Conservation (phyloP, 2,888 invertebrate genomes). For the Amblyteles armatorius region DNA sequence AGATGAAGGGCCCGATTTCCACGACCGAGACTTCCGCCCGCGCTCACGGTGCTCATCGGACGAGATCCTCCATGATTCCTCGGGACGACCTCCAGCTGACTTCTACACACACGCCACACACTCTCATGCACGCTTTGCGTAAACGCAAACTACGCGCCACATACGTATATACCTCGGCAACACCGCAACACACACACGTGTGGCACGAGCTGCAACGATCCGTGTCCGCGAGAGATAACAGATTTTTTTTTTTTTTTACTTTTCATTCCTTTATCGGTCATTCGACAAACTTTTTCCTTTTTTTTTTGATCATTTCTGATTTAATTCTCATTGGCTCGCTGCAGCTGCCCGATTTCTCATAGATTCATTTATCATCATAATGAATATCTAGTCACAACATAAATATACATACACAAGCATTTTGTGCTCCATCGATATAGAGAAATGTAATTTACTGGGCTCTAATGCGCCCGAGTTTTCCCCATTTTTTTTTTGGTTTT, state of each 20-base stretch:
- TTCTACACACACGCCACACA: constrained; percentile 83
- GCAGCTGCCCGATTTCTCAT: constrained; percentile 73
- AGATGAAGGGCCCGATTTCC: constrained; percentile 79
- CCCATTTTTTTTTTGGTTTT: constrained; percentile 14
- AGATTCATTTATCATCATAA: constrained; percentile 73
- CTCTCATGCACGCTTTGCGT: constrained; percentile 81
- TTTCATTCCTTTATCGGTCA: neutral
- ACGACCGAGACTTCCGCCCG: constrained; percentile 82
- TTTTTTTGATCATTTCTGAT: neutral
- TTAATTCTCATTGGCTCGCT: constrained; percentile 71
- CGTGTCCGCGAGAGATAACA: constrained; percentile 34
- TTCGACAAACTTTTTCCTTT: neutral
- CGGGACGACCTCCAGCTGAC: constrained; percentile 84
- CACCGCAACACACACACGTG: constrained; percentile 81
- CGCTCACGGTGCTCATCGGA: constrained; percentile 82
- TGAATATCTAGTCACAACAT: constrained; percentile 83
- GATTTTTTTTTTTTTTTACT: constrained; percentile 2
- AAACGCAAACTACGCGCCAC: constrained; percentile 71
- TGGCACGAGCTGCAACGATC: constrained; percentile 67
- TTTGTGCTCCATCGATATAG: constrained; percentile 82
- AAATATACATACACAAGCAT: constrained; percentile 85
- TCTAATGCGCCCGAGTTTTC: constrained; percentile 74
- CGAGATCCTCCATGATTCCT: constrained; percentile 81
- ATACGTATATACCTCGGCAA: constrained; percentile 77
- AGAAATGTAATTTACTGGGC: constrained; percentile 79